A percentile compares a stretch with the other conserved stretches of the same genome.
Conservation (phyloP, 2,797 vertebrate species). For the Molossus molossus region DNA sequence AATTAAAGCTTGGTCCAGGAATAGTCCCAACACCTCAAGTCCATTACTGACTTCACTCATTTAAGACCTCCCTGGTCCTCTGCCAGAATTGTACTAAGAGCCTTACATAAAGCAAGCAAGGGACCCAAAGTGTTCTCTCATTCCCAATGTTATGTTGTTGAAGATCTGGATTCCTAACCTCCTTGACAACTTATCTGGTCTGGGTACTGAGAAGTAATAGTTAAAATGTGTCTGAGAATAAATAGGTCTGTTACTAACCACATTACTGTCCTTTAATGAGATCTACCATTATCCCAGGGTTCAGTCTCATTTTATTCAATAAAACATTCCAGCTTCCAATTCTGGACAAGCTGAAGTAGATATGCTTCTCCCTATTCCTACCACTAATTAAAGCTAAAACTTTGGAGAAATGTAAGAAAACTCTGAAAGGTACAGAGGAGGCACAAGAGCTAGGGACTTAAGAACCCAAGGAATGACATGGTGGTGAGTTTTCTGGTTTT, state of each 20-base stretch:
- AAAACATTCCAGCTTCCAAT: neutral
- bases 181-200: neutral
- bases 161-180: neutral
- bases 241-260: neutral
- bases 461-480: too few relatives aligned
- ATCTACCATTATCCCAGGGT: neutral
- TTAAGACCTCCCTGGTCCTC: neutral
- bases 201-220: neutral
- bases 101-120: neutral
- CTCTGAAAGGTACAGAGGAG: neutral
- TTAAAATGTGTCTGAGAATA: conserved; percentile 16
- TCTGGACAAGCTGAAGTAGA: neutral
- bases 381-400: neutral
- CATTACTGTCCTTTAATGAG: neutral
- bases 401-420: neutral
- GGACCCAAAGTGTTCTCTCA: neutral
- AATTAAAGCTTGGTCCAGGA: neutral
- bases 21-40: neutral
- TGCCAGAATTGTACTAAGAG: neutral
- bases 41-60: neutral
- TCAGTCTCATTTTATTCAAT: neutral
- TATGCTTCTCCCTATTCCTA: neutral
- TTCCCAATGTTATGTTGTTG: neutral
- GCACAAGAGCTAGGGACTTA: neutral
- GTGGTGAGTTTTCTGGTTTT: too few relatives aligned